Evolutionary conservation across 2,113 vertebrate genomes (phyloP), one percentile per base, ranked within the genome.

Genomic region (Scophthalmus maximus): DNA sequence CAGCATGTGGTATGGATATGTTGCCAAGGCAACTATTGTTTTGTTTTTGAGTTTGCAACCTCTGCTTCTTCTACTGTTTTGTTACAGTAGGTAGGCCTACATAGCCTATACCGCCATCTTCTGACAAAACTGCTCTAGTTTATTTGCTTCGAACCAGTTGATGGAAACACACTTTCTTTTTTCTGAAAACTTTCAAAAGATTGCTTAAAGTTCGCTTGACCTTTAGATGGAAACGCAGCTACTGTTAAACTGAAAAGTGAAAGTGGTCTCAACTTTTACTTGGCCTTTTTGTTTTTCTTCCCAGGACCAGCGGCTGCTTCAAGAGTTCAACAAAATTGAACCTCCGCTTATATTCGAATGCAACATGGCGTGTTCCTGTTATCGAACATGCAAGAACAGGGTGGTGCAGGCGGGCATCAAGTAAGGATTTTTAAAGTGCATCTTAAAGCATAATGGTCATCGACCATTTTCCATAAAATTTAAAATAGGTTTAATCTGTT

Each of bases 251-350:
- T n/a, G 12, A 66, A 56, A 26, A 3, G 27, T 36, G 17, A 20
- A 29, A 22, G 12, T 63, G 4, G 64, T n/a, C 22, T 50, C n/a
- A 46, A 7, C 5, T 38, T 23, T 22, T 68, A 46, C 34, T 38
- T 42, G 2, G 8, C 6, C 26, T 23, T 29, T 18, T 29, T 46
- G 1, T 58, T 22, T 12, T 26, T 15, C 25, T 20, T 38, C 49
- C 40, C 80, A 97, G 96, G 96, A 98, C 4, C 96, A 96, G 27
- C 93, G 96, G 22, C 90, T 98, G 47, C 94, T 98, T 11, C 96
- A 97, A 87, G 96, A 98, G 75, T 98, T 98, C 82, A 98, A 98
- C 85, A 98, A 97, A 87, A 98, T 98, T 0, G 96, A 98, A 76
- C 96, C 96, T 1, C 96, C 96, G 0, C 92, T 97, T 34, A 98